Base-by-base conservation (phyloP, 2,113 vertebrate species). In the Sceloporus undulatus region DNA sequence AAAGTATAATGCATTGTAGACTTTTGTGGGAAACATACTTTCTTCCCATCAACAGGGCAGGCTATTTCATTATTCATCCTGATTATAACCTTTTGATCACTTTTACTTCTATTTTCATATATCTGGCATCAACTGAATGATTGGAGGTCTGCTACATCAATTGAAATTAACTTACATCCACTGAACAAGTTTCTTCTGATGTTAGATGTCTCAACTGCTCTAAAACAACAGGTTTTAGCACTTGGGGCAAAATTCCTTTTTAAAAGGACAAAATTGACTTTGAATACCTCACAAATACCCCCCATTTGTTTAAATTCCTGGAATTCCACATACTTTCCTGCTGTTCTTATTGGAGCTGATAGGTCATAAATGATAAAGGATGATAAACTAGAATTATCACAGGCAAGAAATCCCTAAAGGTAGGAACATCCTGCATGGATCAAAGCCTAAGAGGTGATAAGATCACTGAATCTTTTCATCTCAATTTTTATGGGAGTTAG, bases 221-320 rank as follows among this genome's bases (percentile, higher is more conserved):
- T 68, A 34, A 56, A 87, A 56, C 65, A 87, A 27, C 34, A 48
- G 4, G 40, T 83, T 65, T 88, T 59, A 88, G 42, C 81, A 78
- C 87, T 88, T 56, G 73, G 42, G 80, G 87, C 80, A 83, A 83
- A 62, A 29, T 88, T 83, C 80, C 74, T 83, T 54, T 88, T 82
- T 70, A 77, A 88, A 87, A 88, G 59, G 19, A 68, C 59, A 88
- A 84, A 77, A 76, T 78, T 88, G 73, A 77, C 74, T 88, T 68
- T 78, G 81, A 88, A 84, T 84, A 56, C 71, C 81, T 88, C 42
- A 88, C 87, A 83, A 78, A 88, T 77, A 77, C 73, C 73, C 73
- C 77, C 52, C 25, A 87, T 88, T 88, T 88, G 81, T 83, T 88
- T 88, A 83, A 88, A 88, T 74, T 83, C 42, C 74, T 56, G 80